These are phyloP conservation scores for Limnodromus scolopaceus DNA, from an alignment of 2,797 vertebrate genomes.

Conservation along the genomic window DNA sequence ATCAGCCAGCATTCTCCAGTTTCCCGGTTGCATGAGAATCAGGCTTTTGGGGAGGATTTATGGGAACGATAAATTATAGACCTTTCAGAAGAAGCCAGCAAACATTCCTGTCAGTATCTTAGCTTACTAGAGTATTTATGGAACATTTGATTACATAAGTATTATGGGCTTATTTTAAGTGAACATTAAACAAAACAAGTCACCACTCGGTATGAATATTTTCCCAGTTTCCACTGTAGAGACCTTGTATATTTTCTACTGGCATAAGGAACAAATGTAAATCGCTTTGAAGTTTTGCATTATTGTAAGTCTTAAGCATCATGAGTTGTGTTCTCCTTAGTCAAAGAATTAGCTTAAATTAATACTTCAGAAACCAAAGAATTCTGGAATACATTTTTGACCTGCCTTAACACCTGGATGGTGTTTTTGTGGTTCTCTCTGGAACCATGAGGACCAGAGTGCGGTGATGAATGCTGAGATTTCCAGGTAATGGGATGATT, in stretches of 20 bases:
- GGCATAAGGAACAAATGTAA: background rate
- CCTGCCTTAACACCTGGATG: background rate
- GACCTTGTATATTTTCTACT: background rate
- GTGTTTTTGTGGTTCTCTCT: background rate
- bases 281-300: background rate
- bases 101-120: background rate
- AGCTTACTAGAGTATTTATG: background rate
- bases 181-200: background rate
- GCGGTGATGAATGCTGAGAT: background rate
- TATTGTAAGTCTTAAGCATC: background rate
- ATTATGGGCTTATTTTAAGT: conserved; percentile 30
- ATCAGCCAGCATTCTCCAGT: background rate
- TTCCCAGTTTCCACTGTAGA: background rate
- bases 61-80: conserved; percentile 1
- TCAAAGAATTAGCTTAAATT: background rate
- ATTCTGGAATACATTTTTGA: background rate
- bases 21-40: background rate
- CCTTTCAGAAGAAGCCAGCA: background rate
- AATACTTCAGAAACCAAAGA: background rate
- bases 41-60: background rate
- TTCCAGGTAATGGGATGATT: background rate
- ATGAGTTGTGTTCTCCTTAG: background rate
- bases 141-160: conserved; percentile 12
- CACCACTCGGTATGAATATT: background rate
- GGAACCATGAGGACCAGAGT: background rate